Conservation (phyloP, 2,797 vertebrate species). For the Notoglanidium macrostoma region DNA sequence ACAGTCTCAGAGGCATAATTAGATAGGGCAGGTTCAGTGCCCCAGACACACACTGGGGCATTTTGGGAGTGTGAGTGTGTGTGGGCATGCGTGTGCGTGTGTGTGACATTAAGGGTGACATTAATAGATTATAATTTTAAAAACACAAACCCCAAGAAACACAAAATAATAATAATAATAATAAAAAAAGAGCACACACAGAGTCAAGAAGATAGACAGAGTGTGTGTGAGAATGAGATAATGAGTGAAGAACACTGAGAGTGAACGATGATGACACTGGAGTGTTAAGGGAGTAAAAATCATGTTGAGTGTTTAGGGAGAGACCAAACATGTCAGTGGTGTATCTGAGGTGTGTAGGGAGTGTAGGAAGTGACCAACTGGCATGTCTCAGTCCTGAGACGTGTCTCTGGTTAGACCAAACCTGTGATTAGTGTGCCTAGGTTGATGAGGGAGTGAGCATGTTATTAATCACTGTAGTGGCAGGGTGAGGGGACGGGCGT, state of each 20-base stretch:
- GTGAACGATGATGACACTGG: neutral
- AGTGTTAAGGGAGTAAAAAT: neutral
- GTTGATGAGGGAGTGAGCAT: neutral
- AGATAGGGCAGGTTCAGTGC: slow-evolving; percentile 41
- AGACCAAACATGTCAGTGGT: neutral
- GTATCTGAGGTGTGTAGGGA: neutral
- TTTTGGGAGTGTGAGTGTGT: slow-evolving; percentile 13
- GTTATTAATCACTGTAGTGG: neutral
- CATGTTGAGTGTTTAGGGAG: neutral
- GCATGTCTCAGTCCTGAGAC: neutral
- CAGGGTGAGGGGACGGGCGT: too few species aligned
- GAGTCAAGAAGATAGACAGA: neutral
- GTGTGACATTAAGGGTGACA: slow-evolving; percentile 59
- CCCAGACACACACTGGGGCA: slow-evolving; percentile 53
- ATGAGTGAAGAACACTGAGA: neutral
- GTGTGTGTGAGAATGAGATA: neutral
- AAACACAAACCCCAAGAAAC: slow-evolving; percentile 4
- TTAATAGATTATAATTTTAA: slow-evolving; percentile 54
- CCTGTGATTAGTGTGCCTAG: neutral
- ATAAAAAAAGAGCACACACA: neutral
- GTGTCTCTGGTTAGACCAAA: neutral
- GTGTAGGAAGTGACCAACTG: neutral
- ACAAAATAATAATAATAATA: neutral
- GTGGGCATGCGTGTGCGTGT: neutral
- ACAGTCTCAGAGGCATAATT: slow-evolving; percentile 28